Conservation (phyloP, 2,113 vertebrate species). For the Indri indri region DNA sequence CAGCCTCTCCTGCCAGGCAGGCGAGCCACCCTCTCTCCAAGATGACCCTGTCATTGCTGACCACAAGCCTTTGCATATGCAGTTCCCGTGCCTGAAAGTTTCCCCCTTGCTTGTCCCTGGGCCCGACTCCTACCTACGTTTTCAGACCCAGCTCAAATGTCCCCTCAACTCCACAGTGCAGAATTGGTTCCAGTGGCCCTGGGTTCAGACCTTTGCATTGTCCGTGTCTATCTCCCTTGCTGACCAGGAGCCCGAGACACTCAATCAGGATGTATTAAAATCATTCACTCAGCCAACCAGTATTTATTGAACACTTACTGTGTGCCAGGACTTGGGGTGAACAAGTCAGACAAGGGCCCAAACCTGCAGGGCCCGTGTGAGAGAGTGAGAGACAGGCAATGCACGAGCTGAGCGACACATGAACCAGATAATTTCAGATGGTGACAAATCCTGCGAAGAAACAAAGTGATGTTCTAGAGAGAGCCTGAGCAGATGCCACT, state of each 20-base stretch:
- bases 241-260: neutral
- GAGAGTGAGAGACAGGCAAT: fast-evolving
- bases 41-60: neutral
- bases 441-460: neutral
- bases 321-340: neutral
- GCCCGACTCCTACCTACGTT: neutral
- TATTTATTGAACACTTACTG: neutral
- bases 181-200: neutral
- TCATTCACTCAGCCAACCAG: neutral
- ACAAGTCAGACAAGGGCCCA: neutral
- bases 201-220: neutral
- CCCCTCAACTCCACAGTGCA: neutral
- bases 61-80: neutral
- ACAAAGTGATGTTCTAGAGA: neutral
- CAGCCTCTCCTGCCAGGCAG: neutral
- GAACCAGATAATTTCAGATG: neutral
- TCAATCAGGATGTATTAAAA: neutral
- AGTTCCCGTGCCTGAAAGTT: neutral
- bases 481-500: neutral
- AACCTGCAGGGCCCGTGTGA: neutral
- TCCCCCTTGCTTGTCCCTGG: neutral
- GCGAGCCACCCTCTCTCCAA: neutral
- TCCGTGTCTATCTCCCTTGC: fast-evolving
- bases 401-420: fast-evolving
- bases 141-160: neutral